Base-by-base conservation (phyloP, 2,113 vertebrate species). In the Thamnophis sirtalis region DNA sequence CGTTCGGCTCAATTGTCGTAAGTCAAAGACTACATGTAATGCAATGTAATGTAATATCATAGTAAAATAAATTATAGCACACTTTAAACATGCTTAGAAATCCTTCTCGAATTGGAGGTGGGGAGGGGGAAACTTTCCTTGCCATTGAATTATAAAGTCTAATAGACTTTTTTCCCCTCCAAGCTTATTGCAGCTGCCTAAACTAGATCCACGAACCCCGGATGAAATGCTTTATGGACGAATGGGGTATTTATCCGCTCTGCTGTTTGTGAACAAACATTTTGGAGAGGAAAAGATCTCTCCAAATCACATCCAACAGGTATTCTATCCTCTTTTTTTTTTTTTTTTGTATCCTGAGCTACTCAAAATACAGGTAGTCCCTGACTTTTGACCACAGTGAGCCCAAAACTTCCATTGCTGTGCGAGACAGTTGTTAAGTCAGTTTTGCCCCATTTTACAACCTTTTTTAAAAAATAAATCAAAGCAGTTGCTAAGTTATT, bases 191-290 rank as follows among this genome's bases (percentile, higher is more conserved):
- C 98, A 98, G 93, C 95, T 98, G 1, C 96, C 98, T 91, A 98
- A 97, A 91, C 96, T 97, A 5, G 97, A 98, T 6, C 95, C 97
- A 0, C 98, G 96, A 11, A 96, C 98, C 43, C 98, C 98, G 8
- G 98, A 98, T 54, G 99, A 99, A 94, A 96, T 99, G 93, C 98
- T 99, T 0, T 99, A 99, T 0, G 99, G 99, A 51, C 97, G 98
- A 9, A 96, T 98, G 96, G 99, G 99, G 33, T 99, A 98, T 91
- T 97, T 99, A 24, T 98, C 97, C 93, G 96, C 98, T 28, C 98
- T 99, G 92, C 24, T 98, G 48, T 99, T 98, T 95, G 97, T 99
- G 96, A 99, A 99, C 97, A 98, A 98, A 96, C 98, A 99, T 95
- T 98, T 99, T 0, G 98, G 98, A 56, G 96, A 97, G n/a, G 98